Evolutionary conservation across 1,140 invertebrate species (phyloP).

Genomic region (Heliconius hewitsoni): DNA sequence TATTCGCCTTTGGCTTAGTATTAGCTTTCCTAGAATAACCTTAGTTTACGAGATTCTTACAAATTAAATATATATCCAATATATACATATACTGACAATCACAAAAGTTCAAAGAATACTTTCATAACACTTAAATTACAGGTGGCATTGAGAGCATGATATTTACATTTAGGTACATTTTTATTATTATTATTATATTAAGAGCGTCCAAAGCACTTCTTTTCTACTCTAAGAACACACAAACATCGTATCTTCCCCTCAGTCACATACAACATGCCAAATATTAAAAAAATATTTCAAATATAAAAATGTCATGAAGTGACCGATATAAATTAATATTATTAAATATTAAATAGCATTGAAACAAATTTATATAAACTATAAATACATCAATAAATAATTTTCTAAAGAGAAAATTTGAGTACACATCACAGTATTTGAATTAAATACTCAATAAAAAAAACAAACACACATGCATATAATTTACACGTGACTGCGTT

Average conservation of each 20-base stretch:
- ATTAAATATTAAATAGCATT: not conserved
- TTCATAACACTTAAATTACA: conserved; percentile 39
- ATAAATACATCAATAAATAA: not conserved
- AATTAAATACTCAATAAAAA: not conserved
- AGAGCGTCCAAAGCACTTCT: not conserved
- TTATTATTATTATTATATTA: conserved; percentile 23
- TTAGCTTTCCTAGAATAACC: conserved; percentile 47
- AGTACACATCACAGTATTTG: not conserved
- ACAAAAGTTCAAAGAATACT: conserved; percentile 26
- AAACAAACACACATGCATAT: not conserved
- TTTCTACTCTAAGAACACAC: conserved; percentile 9
- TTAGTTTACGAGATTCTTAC: conserved; percentile 56
- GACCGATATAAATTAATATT: not conserved
- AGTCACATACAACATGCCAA: not conserved
- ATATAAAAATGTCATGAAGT: not conserved
- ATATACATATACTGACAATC: conserved; percentile 58
- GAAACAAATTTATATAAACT: not conserved
- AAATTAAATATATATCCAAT: conserved; percentile 51
- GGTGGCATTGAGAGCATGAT: conserved; percentile 55
- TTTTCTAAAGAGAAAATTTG: not conserved
- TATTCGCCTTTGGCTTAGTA: conserved; percentile 74
- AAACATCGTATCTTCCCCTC: not conserved
- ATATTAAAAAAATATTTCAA: not conserved
- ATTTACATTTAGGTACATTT: conserved; percentile 50
- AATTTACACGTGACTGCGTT: not conserved